Percentiles rank a stretch among this genome's conserved stretches.
These are phyloP conservation scores for Pachypsylla venusta DNA, from an alignment of 1,140 invertebrate genomes.

Conservation along the genomic window DNA sequence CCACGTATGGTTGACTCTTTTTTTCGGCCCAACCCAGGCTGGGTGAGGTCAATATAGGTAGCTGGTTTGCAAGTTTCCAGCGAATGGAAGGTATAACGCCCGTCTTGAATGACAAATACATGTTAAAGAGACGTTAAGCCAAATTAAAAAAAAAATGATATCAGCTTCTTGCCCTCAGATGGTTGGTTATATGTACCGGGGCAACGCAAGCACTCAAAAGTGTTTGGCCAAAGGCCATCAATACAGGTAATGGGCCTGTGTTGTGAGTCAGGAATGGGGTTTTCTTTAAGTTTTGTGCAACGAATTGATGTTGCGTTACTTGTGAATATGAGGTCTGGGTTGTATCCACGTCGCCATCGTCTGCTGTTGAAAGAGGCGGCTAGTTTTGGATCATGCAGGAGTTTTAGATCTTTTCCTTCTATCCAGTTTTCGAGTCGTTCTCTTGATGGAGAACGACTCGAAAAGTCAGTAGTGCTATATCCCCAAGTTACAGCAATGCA, in stretches of 20 bases:
- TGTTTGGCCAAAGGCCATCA: too few species aligned
- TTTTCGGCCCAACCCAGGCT: too few species aligned
- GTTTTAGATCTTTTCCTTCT: neutral
- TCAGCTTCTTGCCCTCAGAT: too few species aligned
- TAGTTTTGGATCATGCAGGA: conserved; percentile 9
- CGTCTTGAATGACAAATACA: too few species aligned
- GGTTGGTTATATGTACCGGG: too few species aligned
- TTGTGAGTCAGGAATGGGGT: conserved; percentile 8
- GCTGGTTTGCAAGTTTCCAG: too few species aligned
- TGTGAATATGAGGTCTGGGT: conserved; percentile 1
- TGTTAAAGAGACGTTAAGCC: too few species aligned
- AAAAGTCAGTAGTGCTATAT: conserved; percentile 3
- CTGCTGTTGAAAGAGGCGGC: conserved; percentile 11
- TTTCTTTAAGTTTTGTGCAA: neutral
- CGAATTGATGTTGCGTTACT: neutral
- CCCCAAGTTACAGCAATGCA: conserved; percentile 4
- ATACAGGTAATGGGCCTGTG: conserved; percentile 7
- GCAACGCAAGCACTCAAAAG: too few species aligned
- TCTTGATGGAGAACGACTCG: neutral
- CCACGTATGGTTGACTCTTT: too few species aligned
- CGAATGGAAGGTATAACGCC: too few species aligned
- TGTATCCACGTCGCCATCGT: neutral
- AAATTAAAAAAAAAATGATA: too few species aligned
- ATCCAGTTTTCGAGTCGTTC: conserved; percentile 3
- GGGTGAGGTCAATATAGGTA: too few species aligned